Evolutionary conservation across 2,888 invertebrate genomes (phyloP).

Genomic region (Eupithecia tripunctaria): DNA sequence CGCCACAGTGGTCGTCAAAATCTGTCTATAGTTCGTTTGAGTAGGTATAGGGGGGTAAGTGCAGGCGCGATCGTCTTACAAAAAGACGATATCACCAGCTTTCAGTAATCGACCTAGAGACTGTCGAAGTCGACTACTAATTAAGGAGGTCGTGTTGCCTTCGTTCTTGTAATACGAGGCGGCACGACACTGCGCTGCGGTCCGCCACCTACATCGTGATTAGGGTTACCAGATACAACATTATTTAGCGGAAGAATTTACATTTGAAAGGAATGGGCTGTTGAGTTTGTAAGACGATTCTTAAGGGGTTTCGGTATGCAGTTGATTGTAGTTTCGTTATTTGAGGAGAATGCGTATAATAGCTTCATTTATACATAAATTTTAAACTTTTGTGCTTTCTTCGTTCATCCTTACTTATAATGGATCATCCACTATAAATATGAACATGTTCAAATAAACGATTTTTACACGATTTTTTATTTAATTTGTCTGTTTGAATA

Average conservation of each 20-base stretch:
- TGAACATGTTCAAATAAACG: too few relatives aligned
- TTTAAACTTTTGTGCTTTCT: too few relatives aligned
- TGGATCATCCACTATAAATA: too few relatives aligned
- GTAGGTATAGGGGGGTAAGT: too few relatives aligned
- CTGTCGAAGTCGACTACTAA: conserved; percentile 53
- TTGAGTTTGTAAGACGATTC: conserved; percentile 4
- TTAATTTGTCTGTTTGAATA: too few relatives aligned
- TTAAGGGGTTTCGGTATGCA: neutral
- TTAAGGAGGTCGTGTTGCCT: conserved; percentile 63
- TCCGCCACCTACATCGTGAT: conserved; percentile 52
- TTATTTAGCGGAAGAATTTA: conserved; percentile 1
- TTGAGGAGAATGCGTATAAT: neutral
- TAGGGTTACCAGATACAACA: conserved; percentile 31
- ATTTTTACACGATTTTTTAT: too few relatives aligned
- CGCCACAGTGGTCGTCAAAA: too few relatives aligned
- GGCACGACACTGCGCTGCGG: conserved; percentile 59
- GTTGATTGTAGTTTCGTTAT: neutral
- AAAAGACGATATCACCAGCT: too few relatives aligned
- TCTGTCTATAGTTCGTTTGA: too few relatives aligned
- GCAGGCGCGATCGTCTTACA: too few relatives aligned
- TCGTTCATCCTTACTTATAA: too few relatives aligned
- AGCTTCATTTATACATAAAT: too few relatives aligned
- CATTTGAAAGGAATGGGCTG: conserved; percentile 13
- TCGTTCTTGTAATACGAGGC: conserved; percentile 69
- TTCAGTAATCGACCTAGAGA: conserved; percentile 6